Conservation (phyloP, 2,113 vertebrate genomes). For the Lutjanus erythropterus region DNA sequence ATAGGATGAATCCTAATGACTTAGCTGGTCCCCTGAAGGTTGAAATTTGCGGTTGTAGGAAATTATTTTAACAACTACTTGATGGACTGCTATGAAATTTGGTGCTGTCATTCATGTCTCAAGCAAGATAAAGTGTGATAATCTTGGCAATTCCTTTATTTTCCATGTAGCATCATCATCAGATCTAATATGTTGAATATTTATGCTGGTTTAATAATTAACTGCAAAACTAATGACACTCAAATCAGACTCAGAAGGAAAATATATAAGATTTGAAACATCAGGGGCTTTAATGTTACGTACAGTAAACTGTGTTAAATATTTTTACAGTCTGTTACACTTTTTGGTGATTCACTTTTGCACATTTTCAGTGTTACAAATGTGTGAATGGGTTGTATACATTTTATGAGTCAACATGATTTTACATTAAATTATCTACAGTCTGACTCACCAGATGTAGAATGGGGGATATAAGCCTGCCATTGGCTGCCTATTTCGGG, state of each 20-base stretch:
- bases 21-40: background rate
- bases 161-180: no score
- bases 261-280: background rate
- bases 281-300: background rate
- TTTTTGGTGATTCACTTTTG: background rate
- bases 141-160: no score
- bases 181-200: no score
- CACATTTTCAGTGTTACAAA: constrained; percentile 5
- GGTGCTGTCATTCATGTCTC: background rate
- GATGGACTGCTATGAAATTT: background rate
- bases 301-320: background rate
- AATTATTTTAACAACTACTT: background rate
- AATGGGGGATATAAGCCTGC: no score
- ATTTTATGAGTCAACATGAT: background rate
- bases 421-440: no score
- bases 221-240: background rate
- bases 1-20: background rate
- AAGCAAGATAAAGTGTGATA: background rate
- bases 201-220: no score
- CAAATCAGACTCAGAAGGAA: no score
- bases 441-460: no score
- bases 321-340: background rate
- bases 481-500: no score
- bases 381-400: constrained; percentile 10
- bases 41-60: background rate